Percentiles rank a stretch among this genome's conserved stretches.
Conservation (phyloP, 2,797 vertebrate species). For the Cephalopachus bancanus region DNA sequence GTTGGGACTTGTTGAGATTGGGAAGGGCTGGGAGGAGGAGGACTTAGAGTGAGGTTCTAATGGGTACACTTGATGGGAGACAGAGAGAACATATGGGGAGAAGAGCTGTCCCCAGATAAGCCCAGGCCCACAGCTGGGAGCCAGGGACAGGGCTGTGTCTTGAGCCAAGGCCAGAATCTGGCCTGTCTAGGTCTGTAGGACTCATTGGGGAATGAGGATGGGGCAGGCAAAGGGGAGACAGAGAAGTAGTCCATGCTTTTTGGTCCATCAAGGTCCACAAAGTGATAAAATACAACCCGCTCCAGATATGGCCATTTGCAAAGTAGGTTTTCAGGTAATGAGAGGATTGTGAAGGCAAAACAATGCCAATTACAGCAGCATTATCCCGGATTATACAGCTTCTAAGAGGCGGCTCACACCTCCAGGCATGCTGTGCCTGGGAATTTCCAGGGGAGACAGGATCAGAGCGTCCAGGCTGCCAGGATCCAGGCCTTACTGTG, state of each 20-base stretch:
- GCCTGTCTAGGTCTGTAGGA: not conserved
- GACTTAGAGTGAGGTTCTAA: not conserved
- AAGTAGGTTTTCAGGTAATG: constrained; percentile 48
- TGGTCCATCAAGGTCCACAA: not conserved
- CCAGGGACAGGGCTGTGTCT: not conserved
- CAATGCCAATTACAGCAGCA: constrained; percentile 47
- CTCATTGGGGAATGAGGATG: not conserved
- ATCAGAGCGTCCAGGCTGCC: not conserved
- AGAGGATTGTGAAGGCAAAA: constrained; percentile 41
- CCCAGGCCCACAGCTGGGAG: rapidly evolving
- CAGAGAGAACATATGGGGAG: not conserved
- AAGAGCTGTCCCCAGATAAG: not conserved
- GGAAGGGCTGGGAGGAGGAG: not conserved
- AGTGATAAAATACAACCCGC: constrained; percentile 33
- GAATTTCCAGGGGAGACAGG: constrained; percentile 46
- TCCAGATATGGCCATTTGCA: not conserved
- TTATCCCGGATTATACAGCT: not conserved
- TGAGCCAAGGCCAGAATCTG: not conserved
- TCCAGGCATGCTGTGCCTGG: not conserved
- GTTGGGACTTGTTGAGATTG: not conserved
- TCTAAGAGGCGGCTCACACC: not conserved
- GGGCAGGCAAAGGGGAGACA: not conserved
- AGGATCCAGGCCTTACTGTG: not conserved
- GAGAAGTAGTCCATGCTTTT: not conserved
- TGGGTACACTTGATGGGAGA: not conserved